phyloP scores from a whole-genome alignment of 2,888 invertebrate species.

The Drosophila sordidula region DNA sequence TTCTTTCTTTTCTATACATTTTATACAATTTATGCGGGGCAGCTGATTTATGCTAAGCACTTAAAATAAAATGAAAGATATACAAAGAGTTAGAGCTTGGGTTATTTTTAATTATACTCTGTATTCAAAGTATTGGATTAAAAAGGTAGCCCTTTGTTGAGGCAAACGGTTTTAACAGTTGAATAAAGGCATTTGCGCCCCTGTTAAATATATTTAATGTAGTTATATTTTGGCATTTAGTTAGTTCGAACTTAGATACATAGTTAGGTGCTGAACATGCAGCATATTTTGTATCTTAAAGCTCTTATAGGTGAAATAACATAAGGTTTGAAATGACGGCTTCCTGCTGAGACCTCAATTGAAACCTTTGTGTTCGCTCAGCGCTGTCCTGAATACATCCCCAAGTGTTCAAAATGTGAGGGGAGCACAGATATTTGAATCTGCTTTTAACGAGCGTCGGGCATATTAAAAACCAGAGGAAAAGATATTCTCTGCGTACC shows the following conservation, averaged over 20 bases:
- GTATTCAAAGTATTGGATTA: neutral
- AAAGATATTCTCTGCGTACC: too few relatives aligned
- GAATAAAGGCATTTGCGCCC: neutral
- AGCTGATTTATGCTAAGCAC: constrained; percentile 60
- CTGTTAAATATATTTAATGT: too few relatives aligned
- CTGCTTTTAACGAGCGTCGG: constrained; percentile 3
- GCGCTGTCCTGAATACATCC: constrained; percentile 4
- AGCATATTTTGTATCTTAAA: too few relatives aligned
- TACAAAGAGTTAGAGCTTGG: constrained; percentile 2
- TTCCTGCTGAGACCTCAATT: too few relatives aligned
- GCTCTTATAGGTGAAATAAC: too few relatives aligned
- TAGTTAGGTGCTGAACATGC: too few relatives aligned
- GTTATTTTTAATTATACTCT: neutral
- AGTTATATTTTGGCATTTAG: too few relatives aligned
- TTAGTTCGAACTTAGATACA: too few relatives aligned
- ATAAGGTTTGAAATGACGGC: too few relatives aligned
- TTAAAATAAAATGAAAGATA: constrained; percentile 29
- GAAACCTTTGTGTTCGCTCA: constrained; percentile 2
- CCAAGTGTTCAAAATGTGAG: neutral
- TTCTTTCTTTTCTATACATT: constrained; percentile 12
- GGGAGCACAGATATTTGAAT: constrained; percentile 3
- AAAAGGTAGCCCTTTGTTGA: too few relatives aligned
- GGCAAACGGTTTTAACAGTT: neutral
- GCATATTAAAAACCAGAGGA: too few relatives aligned
- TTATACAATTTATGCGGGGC: constrained; percentile 52